Evolutionary conservation across 2,797 vertebrate species (phyloP), one percentile per base, ranked within the genome.

Genomic region (Lagodon rhomboides): DNA sequence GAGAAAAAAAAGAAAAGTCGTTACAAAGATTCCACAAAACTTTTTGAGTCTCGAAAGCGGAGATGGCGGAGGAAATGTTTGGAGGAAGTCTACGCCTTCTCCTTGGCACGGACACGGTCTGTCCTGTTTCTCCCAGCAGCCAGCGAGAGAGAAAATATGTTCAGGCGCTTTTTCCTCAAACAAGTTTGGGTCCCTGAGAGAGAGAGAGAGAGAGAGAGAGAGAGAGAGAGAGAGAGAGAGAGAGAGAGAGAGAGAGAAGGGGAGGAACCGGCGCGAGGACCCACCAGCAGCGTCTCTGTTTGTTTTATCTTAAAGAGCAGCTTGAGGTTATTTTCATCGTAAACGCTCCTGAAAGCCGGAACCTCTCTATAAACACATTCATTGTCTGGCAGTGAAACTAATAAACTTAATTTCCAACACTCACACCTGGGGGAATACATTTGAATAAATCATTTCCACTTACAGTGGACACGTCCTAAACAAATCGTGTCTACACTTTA

Each of bases 41-140:
- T 69, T 43, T 49, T 68, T 2, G 58, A 79, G 81, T 50, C 58
- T 83, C 54, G 82, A 81, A 63, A 82, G 87, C 60, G 85, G 83
- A 91, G 90, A 84, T 80, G 87, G 87, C 77, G 86, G 73, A 93
- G 90, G 90, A 92, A 93, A 90, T 73, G 88, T 87, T 81, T 68
- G 85, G 80, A 91, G 93, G 93, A 94, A 93, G 92, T 92, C 56
- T 82, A 91, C 92, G 92, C 92, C 92, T 93, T 91, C 92, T 87
- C 77, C 77, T 67, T 83, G 82, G 91, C 82, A 85, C 83, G 58
- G 74, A 85, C 68, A 1, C 58, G 73, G 23, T 38, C 76, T 59
- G 86, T 89, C 86, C 85, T 84, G 88, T 85, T 88, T 79, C 84
- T 86, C 60, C 67, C 58, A 87, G 77, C 49, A 44, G 43, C 43